phyloP scores from a whole-genome alignment of 2,797 vertebrate genomes.

The Ambastaia sidthimunki region DNA sequence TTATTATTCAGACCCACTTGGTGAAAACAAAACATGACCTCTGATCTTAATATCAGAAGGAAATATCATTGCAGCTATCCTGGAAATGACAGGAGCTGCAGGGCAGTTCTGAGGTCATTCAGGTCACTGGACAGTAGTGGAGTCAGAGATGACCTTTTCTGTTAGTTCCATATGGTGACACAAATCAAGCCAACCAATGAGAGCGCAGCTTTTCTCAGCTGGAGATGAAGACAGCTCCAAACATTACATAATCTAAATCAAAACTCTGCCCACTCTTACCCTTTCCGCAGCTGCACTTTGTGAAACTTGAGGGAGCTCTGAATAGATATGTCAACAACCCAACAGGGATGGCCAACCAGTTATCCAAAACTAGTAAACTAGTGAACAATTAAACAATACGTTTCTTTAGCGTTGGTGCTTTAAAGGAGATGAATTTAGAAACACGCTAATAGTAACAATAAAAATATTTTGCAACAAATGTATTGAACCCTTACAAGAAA shows the following conservation, averaged over 20 bases:
- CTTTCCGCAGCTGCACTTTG: not conserved
- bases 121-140: not conserved
- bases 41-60: not conserved
- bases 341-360: too few species aligned
- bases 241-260: constrained; percentile 2
- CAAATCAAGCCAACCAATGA: constrained; percentile 12
- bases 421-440: too few species aligned
- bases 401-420: too few species aligned
- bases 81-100: too few species aligned
- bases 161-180: not conserved
- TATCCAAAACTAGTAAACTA: too few species aligned
- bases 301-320: not conserved
- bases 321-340: not conserved
- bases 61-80: not conserved
- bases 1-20: constrained; percentile 17
- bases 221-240: not conserved
- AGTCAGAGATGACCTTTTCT: constrained; percentile 25
- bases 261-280: constrained; percentile 3
- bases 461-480: too few species aligned
- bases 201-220: not conserved
- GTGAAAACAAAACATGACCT: not conserved
- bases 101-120: not conserved
- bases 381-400: too few species aligned
- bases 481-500: too few species aligned
- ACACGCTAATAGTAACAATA: too few species aligned